Conservation (phyloP, 2,113 vertebrate genomes). For the Platycercus adscitus region DNA sequence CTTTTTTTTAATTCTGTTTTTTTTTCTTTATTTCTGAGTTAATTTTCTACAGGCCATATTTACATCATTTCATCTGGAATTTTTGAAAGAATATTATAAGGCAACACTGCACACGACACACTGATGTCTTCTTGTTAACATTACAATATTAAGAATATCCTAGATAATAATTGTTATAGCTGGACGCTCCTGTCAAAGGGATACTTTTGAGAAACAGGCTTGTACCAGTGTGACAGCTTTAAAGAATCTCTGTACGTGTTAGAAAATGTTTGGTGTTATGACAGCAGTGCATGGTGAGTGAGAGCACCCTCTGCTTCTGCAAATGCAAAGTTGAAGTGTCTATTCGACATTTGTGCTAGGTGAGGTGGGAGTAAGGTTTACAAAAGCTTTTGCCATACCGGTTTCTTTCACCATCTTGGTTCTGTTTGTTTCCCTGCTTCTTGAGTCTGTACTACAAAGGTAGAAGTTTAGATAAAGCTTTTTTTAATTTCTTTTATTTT, state of each 20-base stretch:
- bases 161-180: neutral
- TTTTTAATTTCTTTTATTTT: neutral
- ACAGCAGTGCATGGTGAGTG: rapidly evolving
- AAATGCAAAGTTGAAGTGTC: rapidly evolving
- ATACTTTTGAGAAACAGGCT: neutral
- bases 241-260: rapidly evolving
- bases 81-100: neutral
- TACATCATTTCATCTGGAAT: neutral
- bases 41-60: neutral
- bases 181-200: neutral
- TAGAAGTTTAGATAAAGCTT: neutral
- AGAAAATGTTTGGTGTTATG: neutral
- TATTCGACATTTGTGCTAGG: rapidly evolving
- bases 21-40: neutral
- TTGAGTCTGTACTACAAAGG: neutral
- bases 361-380: too few relatives aligned
- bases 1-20: neutral
- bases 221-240: too few relatives aligned
- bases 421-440: rapidly evolving
- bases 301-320: neutral
- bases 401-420: neutral
- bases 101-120: rapidly evolving
- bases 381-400: neutral
- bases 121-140: neutral
- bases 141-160: neutral